phyloP scores from a whole-genome alignment of 2,797 vertebrate species.

The Melanotaenia boesemani region DNA sequence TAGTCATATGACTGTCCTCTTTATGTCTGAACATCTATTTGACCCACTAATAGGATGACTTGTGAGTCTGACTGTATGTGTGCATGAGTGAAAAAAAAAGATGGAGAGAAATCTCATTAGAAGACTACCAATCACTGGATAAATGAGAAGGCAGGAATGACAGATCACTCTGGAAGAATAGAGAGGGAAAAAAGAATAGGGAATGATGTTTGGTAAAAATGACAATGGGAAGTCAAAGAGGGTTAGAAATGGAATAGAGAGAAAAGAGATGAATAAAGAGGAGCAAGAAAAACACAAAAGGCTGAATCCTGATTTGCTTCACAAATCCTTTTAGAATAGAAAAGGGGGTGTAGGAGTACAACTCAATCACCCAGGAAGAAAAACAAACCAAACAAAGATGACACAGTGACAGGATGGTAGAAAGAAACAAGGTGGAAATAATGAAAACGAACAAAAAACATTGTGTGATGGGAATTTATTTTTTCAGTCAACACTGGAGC shows the following conservation, averaged over 20 bases:
- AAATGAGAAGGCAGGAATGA: constrained; percentile 80
- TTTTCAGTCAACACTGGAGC: constrained; percentile 7
- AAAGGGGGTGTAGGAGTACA: constrained; percentile 35
- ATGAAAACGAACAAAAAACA: constrained; percentile 28
- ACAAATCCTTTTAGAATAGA: constrained; percentile 61
- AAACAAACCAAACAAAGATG: constrained; percentile 54
- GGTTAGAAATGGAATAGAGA: constrained; percentile 46
- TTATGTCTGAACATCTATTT: constrained; percentile 79
- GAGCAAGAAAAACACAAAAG: constrained; percentile 44
- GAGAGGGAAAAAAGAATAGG: constrained; percentile 6
- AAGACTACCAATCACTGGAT: constrained; percentile 82
- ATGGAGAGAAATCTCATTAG: constrained; percentile 83
- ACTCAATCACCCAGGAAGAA: constrained; percentile 59
- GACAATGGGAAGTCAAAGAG: constrained; percentile 36
- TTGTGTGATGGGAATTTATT: constrained; percentile 10
- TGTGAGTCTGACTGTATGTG: constrained; percentile 37
- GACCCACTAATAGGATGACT: constrained; percentile 84
- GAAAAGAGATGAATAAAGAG: constrained; percentile 32
- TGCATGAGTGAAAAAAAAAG: background rate
- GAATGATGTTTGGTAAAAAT: constrained; percentile 29
- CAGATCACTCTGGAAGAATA: constrained; percentile 49
- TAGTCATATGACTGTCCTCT: constrained; percentile 55
- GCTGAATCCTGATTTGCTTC: constrained; percentile 51
- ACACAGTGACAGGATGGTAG: constrained; percentile 23
- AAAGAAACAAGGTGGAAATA: constrained; percentile 25